Evolutionary conservation across 2,113 vertebrate genomes (phyloP), one percentile per base, ranked within the genome.

Genomic region (Oxygymnocypris stewartii): DNA sequence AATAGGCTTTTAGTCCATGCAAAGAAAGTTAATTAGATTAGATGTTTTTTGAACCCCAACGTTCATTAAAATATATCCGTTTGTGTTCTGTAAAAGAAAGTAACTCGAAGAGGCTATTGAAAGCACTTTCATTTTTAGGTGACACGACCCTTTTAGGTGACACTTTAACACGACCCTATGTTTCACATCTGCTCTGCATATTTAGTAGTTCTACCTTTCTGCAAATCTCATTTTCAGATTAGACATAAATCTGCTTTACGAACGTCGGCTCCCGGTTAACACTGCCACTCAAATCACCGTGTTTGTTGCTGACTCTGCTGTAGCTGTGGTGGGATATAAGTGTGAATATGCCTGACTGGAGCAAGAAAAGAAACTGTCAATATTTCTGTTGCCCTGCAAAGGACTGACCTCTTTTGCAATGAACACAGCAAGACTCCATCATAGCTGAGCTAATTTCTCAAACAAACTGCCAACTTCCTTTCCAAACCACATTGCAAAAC

Each of bases 171-270:
- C 7, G 1, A 28, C 12, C 63, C 23, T 54, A 25, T 13, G 18
- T 44, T 40, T n/a, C 42, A 75, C 11, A 1, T 18, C 11, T 37
- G n/a, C 10, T 61, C 74, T 65, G 44, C 57, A 77, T 77, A 85
- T 85, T 85, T 85, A 35, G 57, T 47, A 63, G 42, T 63, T 85
- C 28, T 13, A 31, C 57, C 74, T 76, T 61, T 51, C 25, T 23
- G 73, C 61, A 76, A 77, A 65, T 44, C 69, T 75, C 51, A 40
- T 59, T 74, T 73, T 59, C 20, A 77, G 71, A 77, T 76, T 76
- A 85, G 74, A 65, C 84, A 85, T 67, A 85, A 85, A 85, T 79
- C 76, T 71, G 31, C 84, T 71, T 85, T 71, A 79, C 18, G 47
- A 79, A 75, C 23, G 7, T 4, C 13, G 42, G 44, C 74, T 35